Conservation (phyloP, 2,888 invertebrate species). For the Scrobipalpa atriplicella region DNA sequence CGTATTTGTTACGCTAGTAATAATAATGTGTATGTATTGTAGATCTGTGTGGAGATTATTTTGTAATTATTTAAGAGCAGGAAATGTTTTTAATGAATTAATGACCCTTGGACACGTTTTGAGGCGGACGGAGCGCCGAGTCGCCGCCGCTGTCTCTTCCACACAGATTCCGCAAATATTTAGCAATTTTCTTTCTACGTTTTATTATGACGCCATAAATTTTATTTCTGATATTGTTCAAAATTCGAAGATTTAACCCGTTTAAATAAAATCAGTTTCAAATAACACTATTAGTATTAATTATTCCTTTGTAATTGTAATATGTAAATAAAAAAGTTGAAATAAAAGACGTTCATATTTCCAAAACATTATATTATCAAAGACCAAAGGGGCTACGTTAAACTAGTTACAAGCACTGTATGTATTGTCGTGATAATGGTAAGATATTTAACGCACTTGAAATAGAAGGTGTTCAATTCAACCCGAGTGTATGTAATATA, state of each 20-base stretch:
- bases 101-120: too few relatives aligned
- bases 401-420: too few relatives aligned
- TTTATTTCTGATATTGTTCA: conserved; percentile 59
- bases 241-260: conserved; percentile 63
- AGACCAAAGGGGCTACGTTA: too few relatives aligned
- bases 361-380: background rate
- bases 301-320: conserved; percentile 33
- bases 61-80: conserved; percentile 48
- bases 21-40: conserved; percentile 37
- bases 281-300: conserved; percentile 60
- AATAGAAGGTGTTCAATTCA: too few relatives aligned
- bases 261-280: conserved; percentile 60
- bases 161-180: conserved; percentile 53
- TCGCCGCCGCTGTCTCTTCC: conserved; percentile 47
- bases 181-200: conserved; percentile 44
- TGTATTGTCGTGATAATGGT: too few relatives aligned
- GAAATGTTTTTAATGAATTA: conserved; percentile 50
- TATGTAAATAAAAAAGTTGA: conserved; percentile 19
- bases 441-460: too few relatives aligned
- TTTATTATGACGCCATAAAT: conserved; percentile 48
- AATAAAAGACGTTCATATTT: conserved; percentile 13
- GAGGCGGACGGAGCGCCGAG: background rate
- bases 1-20: conserved; percentile 46
- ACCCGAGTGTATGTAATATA: too few relatives aligned
- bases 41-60: conserved; percentile 58